Conservation (phyloP, 1,140 invertebrate genomes). For the Helicoverpa zea region DNA sequence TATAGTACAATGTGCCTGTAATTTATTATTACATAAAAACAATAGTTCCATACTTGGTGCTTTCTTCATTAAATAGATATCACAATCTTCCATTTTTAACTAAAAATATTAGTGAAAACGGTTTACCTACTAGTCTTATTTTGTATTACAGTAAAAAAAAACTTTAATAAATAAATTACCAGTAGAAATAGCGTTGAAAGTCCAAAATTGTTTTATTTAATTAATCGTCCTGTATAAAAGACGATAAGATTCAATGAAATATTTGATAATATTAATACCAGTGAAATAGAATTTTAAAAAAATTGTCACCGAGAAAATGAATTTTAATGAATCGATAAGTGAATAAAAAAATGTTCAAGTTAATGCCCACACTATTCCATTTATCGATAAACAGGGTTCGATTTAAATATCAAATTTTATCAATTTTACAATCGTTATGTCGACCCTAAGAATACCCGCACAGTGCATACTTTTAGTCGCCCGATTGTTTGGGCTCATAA, state of each 20-base stretch:
- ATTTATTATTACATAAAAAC: slow-evolving; percentile 57
- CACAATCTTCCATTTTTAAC: slow-evolving; percentile 57
- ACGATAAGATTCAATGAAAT: background rate
- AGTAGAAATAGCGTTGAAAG: slow-evolving; percentile 36
- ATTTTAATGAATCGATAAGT: background rate
- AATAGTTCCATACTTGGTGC: slow-evolving; percentile 75
- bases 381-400: too few relatives aligned
- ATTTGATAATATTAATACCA: slow-evolving; percentile 1
- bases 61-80: slow-evolving; percentile 59
- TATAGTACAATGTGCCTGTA: slow-evolving; percentile 70
- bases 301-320: background rate
- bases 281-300: background rate
- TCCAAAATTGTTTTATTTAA: slow-evolving; percentile 1
- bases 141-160: slow-evolving; percentile 35
- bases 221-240: background rate
- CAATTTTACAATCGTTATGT: too few relatives aligned
- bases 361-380: too few relatives aligned
- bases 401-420: too few relatives aligned
- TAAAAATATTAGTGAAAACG: slow-evolving; percentile 51
- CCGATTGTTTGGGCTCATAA: too few relatives aligned
- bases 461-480: too few relatives aligned
- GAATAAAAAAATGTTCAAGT: background rate
- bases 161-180: slow-evolving; percentile 36
- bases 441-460: too few relatives aligned
- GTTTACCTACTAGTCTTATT: slow-evolving; percentile 59